phyloP scores from a whole-genome alignment of 2,113 vertebrate genomes.

The Menura novaehollandiae region DNA sequence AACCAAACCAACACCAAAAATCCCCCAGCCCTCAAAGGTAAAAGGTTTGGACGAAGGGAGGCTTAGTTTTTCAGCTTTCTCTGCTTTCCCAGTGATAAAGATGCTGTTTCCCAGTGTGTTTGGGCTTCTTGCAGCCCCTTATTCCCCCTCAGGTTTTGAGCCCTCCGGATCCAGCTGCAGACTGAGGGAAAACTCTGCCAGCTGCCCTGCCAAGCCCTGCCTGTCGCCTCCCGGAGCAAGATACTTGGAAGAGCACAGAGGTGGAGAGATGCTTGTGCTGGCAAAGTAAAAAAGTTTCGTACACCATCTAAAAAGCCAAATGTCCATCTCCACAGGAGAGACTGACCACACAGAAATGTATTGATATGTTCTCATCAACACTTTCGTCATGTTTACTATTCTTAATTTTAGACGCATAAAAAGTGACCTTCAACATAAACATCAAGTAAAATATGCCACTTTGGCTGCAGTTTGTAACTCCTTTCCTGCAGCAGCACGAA shows the following conservation, averaged over 20 bases:
- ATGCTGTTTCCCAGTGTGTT: not conserved
- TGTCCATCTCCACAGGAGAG: not conserved
- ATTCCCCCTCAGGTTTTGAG: not conserved
- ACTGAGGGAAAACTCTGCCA: not conserved
- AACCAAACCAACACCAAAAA: not conserved
- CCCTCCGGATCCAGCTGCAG: not conserved
- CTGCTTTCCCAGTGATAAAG: not conserved
- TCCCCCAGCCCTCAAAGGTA: conserved; percentile 24
- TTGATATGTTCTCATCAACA: not conserved
- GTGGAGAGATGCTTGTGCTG: not conserved
- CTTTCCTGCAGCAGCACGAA: not conserved
- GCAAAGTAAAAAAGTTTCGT: not conserved
- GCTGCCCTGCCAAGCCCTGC: not conserved
- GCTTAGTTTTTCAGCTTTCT: conserved; percentile 7
- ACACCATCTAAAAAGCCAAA: not conserved
- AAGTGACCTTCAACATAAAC: not conserved
- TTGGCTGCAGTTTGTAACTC: not conserved
- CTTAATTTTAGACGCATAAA: not conserved
- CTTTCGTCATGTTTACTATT: not conserved
- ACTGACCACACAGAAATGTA: not conserved
- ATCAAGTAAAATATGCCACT: accelerated
- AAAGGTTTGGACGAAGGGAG: conserved; percentile 43
- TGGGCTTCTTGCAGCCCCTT: accelerated
- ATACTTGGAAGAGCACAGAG: accelerated
- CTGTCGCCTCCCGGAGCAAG: not conserved